Evolutionary conservation across 2,113 vertebrate genomes (phyloP).

Genomic region (Bolborhynchus lineola): DNA sequence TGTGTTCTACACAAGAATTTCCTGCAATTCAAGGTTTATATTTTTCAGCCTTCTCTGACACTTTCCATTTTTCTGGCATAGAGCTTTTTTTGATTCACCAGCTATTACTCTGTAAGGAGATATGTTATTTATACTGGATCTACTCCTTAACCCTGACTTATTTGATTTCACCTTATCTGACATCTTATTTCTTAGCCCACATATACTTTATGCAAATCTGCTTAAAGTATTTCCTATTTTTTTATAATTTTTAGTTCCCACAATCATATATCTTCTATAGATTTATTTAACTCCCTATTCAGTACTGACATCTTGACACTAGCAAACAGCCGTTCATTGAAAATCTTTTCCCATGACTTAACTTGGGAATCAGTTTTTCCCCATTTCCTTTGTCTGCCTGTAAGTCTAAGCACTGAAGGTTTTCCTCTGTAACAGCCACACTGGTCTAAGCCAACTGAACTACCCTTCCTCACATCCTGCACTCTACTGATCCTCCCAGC

Average conservation of each 20-base stretch:
- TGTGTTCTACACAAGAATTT: neutral
- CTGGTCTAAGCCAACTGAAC: neutral
- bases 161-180: conserved; percentile 8
- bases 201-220: neutral
- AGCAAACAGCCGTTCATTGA: neutral
- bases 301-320: conserved; percentile 13
- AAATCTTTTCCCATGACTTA: conserved; percentile 59
- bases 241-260: conserved; percentile 11
- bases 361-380: conserved; percentile 39
- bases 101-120: neutral
- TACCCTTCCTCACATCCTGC: neutral
- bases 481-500: neutral
- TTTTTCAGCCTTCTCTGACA: neutral
- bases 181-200: neutral
- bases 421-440: neutral
- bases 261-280: neutral
- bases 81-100: neutral
- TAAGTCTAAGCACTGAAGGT: neutral
- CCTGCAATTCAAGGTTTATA: neutral
- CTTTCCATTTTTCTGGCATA: neutral
- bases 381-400: conserved; percentile 14
- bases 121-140: neutral
- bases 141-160: neutral
- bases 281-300: conserved; percentile 29
- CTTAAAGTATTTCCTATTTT: neutral